These are phyloP conservation scores for Sarcophaga variegata DNA, from an alignment of 2,888 invertebrate species.

Conservation along the genomic window DNA sequence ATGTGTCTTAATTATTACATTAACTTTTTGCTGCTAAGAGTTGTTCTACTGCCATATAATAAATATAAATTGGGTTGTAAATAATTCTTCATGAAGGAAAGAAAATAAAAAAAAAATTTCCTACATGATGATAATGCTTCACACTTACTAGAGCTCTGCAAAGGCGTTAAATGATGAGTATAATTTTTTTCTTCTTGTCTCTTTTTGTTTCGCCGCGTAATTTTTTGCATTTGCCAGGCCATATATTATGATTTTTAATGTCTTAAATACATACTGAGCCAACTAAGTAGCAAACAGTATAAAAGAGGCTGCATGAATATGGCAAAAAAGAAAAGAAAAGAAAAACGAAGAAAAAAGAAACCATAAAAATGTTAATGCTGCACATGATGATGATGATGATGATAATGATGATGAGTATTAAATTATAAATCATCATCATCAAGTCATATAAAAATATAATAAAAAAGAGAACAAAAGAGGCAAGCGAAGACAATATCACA, in stretches of 20 bases:
- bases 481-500: neutral
- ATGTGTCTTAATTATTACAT: neutral
- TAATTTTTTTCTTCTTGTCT: neutral
- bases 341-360: too few species aligned
- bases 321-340: neutral
- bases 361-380: neutral
- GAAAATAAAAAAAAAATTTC: too few species aligned
- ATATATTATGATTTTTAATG: conserved; percentile 48
- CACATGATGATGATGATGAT: conserved; percentile 19
- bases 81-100: too few species aligned
- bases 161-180: neutral
- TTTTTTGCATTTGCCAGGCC: conserved; percentile 31
- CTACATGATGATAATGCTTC: too few species aligned
- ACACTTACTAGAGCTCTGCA: too few species aligned
- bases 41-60: too few species aligned
- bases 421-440: conserved; percentile 59
- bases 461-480: neutral
- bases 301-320: neutral
- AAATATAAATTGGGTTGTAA: too few species aligned
- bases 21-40: too few species aligned
- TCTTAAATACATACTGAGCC: conserved; percentile 25
- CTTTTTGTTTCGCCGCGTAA: too few species aligned
- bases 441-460: conserved; percentile 47
- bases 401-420: conserved; percentile 48
- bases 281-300: neutral